phyloP scores from a whole-genome alignment of 2,113 vertebrate species.

The Psettodes erumei region DNA sequence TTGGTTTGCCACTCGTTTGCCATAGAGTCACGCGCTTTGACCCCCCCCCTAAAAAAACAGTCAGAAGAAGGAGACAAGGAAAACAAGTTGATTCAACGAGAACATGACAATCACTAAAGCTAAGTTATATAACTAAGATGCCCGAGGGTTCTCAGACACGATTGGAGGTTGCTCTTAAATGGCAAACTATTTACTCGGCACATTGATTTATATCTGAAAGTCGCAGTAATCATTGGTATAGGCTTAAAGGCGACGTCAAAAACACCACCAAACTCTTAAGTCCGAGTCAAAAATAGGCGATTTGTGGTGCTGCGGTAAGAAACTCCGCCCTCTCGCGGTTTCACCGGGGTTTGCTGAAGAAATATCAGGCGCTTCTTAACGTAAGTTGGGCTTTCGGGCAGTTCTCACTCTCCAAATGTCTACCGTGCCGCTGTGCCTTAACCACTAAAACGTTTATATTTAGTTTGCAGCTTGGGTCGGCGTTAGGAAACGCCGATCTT shows the following conservation, averaged over 20 bases:
- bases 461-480: no score
- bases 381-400: background rate
- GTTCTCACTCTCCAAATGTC: rapidly evolving
- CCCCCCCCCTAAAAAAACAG: background rate
- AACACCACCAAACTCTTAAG: background rate
- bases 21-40: conserved; percentile 65
- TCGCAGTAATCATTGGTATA: background rate
- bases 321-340: conserved; percentile 57
- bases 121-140: background rate
- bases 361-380: rapidly evolving
- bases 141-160: background rate
- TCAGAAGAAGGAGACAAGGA: background rate
- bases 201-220: background rate
- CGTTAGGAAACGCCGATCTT: rapidly evolving
- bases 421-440: no score
- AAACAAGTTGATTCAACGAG: background rate
- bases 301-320: background rate
- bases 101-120: background rate
- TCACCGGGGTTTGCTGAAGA: background rate
- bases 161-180: no score
- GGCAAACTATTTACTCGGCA: background rate
- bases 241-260: background rate
- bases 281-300: background rate
- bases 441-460: background rate
- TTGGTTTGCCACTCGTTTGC: conserved; percentile 8